Evolutionary conservation across 2,113 vertebrate species (phyloP).

Genomic region (Syrmaticus mikado): DNA sequence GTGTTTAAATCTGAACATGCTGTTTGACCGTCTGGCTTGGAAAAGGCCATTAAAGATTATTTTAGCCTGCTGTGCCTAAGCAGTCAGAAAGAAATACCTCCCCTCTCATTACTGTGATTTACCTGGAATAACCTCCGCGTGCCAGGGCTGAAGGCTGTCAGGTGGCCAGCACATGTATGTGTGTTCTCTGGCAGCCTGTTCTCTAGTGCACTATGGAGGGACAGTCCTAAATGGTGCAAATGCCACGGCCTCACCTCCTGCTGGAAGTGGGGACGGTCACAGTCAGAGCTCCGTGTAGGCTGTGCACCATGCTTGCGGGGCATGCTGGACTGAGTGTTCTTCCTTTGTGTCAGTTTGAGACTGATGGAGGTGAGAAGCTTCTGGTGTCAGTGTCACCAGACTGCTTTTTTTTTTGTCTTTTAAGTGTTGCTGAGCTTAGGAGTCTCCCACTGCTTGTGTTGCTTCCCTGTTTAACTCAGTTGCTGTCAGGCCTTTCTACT

Average conservation of each 20-base stretch:
- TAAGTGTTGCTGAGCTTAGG: background rate
- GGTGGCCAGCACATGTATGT: background rate
- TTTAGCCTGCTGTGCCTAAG: slow-evolving; percentile 58
- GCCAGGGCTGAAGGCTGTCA: background rate
- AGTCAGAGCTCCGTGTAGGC: fast-evolving
- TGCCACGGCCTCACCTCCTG: background rate
- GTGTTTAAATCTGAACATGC: background rate
- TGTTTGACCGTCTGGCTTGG: background rate
- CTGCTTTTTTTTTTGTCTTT: background rate
- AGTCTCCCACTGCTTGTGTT: background rate
- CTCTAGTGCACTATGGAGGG: background rate
- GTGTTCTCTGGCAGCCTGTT: background rate
- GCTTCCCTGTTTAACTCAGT: background rate
- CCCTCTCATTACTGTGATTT: slow-evolving; percentile 43
- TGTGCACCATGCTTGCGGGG: background rate
- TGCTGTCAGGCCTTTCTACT: background rate
- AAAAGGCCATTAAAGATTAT: slow-evolving; percentile 53
- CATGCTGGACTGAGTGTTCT: background rate
- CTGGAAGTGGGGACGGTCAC: background rate
- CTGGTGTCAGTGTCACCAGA: background rate
- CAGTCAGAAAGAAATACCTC: slow-evolving; percentile 44
- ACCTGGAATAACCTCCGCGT: slow-evolving; percentile 40
- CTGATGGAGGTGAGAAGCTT: background rate
- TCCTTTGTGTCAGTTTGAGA: background rate
- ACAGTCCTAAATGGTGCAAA: background rate